A percentile compares a stretch with the other conserved stretches of the same genome.
Evolutionary conservation across 2,797 vertebrate genomes (phyloP).

Genomic region (Psittacula echo): DNA sequence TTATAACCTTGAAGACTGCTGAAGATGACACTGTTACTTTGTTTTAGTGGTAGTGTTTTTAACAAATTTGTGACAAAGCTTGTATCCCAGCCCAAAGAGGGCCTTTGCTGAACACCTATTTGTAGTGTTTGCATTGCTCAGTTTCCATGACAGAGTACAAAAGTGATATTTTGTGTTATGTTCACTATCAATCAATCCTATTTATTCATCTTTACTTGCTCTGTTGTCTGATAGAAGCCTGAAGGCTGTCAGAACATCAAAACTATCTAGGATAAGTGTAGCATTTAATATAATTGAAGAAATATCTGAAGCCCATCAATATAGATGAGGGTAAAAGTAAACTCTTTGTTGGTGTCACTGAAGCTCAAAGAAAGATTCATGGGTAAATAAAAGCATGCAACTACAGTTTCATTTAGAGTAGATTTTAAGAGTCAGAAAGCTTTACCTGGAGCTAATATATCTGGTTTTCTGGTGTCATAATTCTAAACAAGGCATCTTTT

Average conservation of each 20-base stretch:
- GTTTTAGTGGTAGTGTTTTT: background rate
- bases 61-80: background rate
- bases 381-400: background rate
- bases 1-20: background rate
- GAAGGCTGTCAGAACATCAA: conserved; percentile 12
- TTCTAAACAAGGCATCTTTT: background rate
- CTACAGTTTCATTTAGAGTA: background rate
- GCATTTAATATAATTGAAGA: background rate
- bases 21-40: background rate
- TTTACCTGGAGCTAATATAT: background rate
- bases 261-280: background rate
- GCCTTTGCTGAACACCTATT: background rate
- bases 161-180: background rate
- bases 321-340: background rate
- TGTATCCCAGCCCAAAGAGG: background rate
- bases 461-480: background rate
- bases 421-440: background rate
- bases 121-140: background rate
- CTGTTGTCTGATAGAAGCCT: background rate
- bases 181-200: background rate
- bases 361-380: background rate
- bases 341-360: background rate
- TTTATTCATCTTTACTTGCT: background rate
- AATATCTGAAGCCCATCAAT: background rate
- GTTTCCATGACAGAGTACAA: background rate